Percentiles rank a stretch among this genome's conserved stretches.
Evolutionary conservation across 2,113 vertebrate genomes (phyloP).

Genomic region (Silurus glanis): DNA sequence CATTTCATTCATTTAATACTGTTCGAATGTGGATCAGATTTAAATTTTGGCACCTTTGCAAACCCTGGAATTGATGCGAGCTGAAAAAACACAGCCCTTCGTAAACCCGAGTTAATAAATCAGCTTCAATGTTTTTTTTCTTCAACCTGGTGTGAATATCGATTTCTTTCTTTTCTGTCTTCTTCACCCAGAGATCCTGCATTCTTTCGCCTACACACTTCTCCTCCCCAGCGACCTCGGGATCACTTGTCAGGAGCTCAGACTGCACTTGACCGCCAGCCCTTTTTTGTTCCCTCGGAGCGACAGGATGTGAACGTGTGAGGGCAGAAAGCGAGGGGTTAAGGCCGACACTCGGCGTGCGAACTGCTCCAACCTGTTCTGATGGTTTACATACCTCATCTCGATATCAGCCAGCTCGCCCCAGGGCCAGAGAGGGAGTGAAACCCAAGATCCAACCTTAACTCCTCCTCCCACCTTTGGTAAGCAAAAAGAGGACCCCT

Average conservation of each 20-base stretch:
- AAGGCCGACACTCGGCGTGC: constrained; percentile 36
- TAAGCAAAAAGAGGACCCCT: constrained; percentile 77
- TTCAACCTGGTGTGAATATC: constrained; percentile 1
- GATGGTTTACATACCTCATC: constrained; percentile 64
- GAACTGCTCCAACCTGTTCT: constrained; percentile 58
- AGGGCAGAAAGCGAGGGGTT: constrained; percentile 51
- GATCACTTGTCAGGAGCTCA: constrained; percentile 19
- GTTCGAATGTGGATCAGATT: no score
- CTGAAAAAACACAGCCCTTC: background rate
- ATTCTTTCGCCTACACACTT: background rate
- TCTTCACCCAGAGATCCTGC: background rate
- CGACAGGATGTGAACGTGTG: constrained; percentile 11
- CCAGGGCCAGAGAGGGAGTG: constrained; percentile 64
- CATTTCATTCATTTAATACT: background rate
- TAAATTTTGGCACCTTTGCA: background rate
- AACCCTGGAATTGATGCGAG: background rate
- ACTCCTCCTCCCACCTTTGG: constrained; percentile 54
- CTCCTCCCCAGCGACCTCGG: constrained; percentile 7
- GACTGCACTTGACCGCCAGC: constrained; percentile 32
- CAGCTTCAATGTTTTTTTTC: background rate
- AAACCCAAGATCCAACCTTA: constrained; percentile 65
- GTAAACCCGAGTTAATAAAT: background rate
- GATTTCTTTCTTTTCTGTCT: background rate
- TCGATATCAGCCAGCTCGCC: constrained; percentile 62
- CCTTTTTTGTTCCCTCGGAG: constrained; percentile 22